phyloP scores from a whole-genome alignment of 2,888 invertebrate species.

The Pachymerium ferrugineum region DNA sequence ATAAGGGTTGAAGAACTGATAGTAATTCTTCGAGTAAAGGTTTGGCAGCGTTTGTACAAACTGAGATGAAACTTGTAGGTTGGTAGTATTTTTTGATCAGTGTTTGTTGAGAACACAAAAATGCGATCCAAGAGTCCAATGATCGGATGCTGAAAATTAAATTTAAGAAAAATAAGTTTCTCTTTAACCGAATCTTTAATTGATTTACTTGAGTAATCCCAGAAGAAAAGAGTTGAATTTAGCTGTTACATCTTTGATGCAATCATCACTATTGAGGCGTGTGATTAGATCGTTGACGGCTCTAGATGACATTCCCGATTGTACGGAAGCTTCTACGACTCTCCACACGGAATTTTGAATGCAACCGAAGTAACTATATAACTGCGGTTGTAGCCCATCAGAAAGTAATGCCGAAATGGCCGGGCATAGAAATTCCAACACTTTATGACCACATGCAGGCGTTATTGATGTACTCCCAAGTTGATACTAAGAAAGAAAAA shows the following conservation, averaged over 20 bases:
- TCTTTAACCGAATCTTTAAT: neutral
- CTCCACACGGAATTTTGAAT: conserved; percentile 84
- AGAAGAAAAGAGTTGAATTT: conserved; percentile 85
- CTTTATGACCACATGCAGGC: conserved; percentile 55
- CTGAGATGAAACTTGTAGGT: conserved; percentile 64
- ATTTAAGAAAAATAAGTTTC: conserved; percentile 31
- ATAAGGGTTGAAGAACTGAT: conserved; percentile 69
- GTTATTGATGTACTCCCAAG: conserved; percentile 38
- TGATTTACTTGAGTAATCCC: conserved; percentile 72
- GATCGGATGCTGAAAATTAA: conserved; percentile 67
- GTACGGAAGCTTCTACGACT: conserved; percentile 79
- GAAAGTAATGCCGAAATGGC: conserved; percentile 75
- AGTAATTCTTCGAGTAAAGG: conserved; percentile 66
- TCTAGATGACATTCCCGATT: conserved; percentile 71
- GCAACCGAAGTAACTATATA: conserved; percentile 78
- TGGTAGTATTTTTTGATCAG: conserved; percentile 74
- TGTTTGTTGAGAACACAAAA: conserved; percentile 74
- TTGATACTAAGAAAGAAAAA: conserved; percentile 30
- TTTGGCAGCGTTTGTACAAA: conserved; percentile 54
- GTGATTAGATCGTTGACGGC: conserved; percentile 75
- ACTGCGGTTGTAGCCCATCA: conserved; percentile 73
- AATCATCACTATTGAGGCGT: conserved; percentile 74
- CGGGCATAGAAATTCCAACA: conserved; percentile 70
- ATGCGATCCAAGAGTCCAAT: conserved; percentile 85
- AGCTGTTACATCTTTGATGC: conserved; percentile 73